Evolutionary conservation across 2,888 invertebrate genomes (phyloP).

Genomic region (Yponomeuta plumbellus): DNA sequence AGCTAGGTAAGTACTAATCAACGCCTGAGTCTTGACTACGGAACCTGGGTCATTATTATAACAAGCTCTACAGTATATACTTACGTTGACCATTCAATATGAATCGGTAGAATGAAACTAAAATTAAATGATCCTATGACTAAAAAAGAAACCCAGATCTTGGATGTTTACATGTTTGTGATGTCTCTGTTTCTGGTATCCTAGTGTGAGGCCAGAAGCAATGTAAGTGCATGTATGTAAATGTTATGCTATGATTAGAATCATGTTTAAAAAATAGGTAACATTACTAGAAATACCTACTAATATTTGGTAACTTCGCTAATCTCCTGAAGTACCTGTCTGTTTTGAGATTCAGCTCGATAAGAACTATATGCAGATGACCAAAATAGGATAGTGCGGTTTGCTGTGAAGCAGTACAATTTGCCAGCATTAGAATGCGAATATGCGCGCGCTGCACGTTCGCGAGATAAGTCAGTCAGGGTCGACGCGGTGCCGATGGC

Average conservation of each 20-base stretch:
- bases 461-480: constrained; percentile 75
- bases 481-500: constrained; percentile 73
- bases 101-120: too few species aligned
- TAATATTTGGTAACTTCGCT: too few species aligned
- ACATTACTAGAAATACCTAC: too few species aligned
- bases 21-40: neutral
- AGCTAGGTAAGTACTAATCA: constrained; percentile 15
- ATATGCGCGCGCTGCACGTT: constrained; percentile 73
- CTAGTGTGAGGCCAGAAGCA: too few species aligned
- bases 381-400: constrained; percentile 2
- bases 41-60: neutral
- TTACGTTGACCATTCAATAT: neutral
- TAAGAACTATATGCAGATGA: neutral
- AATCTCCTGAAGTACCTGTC: too few species aligned
- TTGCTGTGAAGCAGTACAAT: constrained; percentile 40
- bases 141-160: too few species aligned
- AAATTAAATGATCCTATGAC: too few species aligned
- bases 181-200: too few species aligned
- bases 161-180: too few species aligned
- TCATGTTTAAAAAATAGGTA: too few species aligned
- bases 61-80: neutral
- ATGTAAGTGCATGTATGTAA: too few species aligned
- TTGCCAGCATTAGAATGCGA: constrained; percentile 68
- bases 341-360: neutral
- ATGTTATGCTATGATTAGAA: too few species aligned